phyloP scores from a whole-genome alignment of 2,113 vertebrate species.

The Cynoglossus semilaevis region DNA sequence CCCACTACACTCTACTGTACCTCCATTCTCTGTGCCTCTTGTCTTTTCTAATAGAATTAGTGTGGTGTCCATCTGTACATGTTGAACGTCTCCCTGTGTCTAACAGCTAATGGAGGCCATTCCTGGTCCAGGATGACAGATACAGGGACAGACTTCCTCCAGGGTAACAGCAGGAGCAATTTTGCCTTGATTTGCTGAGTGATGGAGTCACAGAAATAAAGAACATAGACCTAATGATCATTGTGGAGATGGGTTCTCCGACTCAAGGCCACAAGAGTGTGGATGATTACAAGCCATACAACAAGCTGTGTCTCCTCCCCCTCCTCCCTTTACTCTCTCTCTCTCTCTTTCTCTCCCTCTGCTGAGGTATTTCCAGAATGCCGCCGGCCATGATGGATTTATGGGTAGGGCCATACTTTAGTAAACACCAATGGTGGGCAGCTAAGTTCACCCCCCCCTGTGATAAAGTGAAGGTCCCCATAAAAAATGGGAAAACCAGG shows the following conservation, averaged over 20 bases:
- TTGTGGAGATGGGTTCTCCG: conserved; percentile 53
- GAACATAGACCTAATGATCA: conserved; percentile 65
- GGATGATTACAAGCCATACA: conserved; percentile 52
- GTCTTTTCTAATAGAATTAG: conserved; percentile 58
- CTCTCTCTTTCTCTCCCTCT: conserved; percentile 38
- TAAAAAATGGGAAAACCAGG: conserved; percentile 75
- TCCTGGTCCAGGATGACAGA: conserved; percentile 57
- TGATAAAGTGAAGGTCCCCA: conserved; percentile 73
- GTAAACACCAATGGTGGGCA: conserved; percentile 72
- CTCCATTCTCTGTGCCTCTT: conserved; percentile 32
- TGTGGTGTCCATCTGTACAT: conserved; percentile 39
- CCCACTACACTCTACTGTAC: background rate
- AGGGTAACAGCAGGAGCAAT: conserved; percentile 65
- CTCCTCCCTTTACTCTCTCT: background rate
- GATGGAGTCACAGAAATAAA: conserved; percentile 54
- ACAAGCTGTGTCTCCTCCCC: conserved; percentile 45
- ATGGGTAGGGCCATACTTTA: conserved; percentile 69
- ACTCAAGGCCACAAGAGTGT: conserved; percentile 57
- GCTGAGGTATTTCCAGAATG: conserved; percentile 72
- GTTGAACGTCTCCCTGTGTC: conserved; percentile 42
- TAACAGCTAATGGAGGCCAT: conserved; percentile 61
- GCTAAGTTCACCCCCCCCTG: conserved; percentile 59
- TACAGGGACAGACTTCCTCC: conserved; percentile 62
- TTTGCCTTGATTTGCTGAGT: conserved; percentile 66
- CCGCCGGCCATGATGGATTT: conserved; percentile 71